Evolutionary conservation across 2,888 invertebrate species (phyloP).

Genomic region (Entomobrya proxima): DNA sequence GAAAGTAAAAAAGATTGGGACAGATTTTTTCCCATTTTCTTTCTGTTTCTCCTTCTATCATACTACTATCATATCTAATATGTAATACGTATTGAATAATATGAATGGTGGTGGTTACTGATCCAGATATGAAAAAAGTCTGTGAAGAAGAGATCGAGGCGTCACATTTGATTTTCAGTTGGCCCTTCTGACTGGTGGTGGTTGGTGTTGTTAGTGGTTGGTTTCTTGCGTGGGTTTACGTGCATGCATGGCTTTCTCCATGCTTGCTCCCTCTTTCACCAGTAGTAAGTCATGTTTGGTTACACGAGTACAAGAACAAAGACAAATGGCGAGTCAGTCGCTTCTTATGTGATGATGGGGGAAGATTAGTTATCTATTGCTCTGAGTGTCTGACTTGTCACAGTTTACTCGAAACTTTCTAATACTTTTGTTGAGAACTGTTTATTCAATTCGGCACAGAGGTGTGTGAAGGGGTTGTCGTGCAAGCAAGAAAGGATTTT

Average conservation of each 20-base stretch:
- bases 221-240: conserved; percentile 36
- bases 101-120: conserved; percentile 39
- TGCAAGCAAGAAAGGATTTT: not conserved
- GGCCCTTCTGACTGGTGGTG: conserved; percentile 53
- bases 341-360: conserved; percentile 46
- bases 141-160: conserved; percentile 58
- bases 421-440: not conserved
- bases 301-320: conserved; percentile 52
- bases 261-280: not conserved
- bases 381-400: not conserved
- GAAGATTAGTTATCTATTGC: conserved; percentile 52
- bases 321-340: conserved; percentile 54
- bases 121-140: conserved; percentile 57
- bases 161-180: conserved; percentile 66
- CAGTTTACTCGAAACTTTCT: no score
- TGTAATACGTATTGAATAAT: conserved; percentile 55
- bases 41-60: conserved; percentile 51
- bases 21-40: conserved; percentile 65
- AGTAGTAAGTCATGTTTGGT: conserved; percentile 44
- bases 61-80: conserved; percentile 51
- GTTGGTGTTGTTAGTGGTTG: conserved; percentile 59
- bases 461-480: not conserved
- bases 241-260: not conserved
- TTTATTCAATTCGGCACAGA: not conserved
- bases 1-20: conserved; percentile 63